Evolutionary conservation across 1,140 invertebrate species (phyloP).

Genomic region (Drosophila funebris): DNA sequence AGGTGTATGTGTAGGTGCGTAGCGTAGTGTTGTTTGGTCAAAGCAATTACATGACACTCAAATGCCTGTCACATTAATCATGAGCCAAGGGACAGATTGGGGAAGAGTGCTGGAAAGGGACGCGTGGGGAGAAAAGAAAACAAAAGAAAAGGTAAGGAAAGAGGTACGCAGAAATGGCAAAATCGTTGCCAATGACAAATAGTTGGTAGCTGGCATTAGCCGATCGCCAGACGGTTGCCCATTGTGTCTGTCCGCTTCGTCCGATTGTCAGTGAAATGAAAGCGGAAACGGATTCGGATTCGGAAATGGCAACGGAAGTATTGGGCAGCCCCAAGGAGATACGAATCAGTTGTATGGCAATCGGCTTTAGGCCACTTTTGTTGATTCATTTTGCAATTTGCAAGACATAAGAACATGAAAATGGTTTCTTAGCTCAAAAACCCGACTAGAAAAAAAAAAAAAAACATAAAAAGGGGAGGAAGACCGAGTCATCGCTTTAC

Average conservation of each 20-base stretch:
- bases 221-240: slow-evolving; percentile 4
- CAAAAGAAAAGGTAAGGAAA: not conserved
- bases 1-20: not conserved
- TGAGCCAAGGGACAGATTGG: not conserved
- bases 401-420: slow-evolving; percentile 38
- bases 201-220: slow-evolving; percentile 7
- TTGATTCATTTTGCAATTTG: slow-evolving; percentile 47
- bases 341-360: slow-evolving; percentile 26
- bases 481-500: not conserved
- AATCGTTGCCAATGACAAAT: slow-evolving; percentile 20
- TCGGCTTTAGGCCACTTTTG: slow-evolving; percentile 36
- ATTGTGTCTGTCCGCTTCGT: not conserved
- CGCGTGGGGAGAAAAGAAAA: not conserved
- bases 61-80: slow-evolving; percentile 40
- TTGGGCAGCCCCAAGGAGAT: slow-evolving; percentile 5
- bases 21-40: slow-evolving; percentile 18
- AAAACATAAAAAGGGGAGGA: not conserved
- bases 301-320: slow-evolving; percentile 12
- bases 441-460: not conserved
- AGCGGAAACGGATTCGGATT: not conserved
- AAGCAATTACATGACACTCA: slow-evolving; percentile 37
- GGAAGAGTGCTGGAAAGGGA: not conserved
- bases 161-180: not conserved
- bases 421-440: not conserved
- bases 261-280: slow-evolving; percentile 10